Evolutionary conservation across 1,140 invertebrate species (phyloP).

Genomic region (Latrodectus geometricus): DNA sequence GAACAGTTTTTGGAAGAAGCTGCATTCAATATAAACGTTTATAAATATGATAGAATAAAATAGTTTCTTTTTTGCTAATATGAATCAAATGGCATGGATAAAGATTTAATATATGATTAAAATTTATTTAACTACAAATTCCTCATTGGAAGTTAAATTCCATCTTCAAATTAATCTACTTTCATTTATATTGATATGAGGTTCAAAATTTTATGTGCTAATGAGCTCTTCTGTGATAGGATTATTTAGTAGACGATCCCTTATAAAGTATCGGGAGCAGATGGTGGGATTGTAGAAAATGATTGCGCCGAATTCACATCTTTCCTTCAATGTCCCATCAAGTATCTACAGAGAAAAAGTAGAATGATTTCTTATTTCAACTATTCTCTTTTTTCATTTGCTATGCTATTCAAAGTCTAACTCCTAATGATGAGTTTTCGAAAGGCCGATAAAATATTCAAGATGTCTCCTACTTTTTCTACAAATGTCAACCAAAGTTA

Average conservation of each 20-base stretch:
- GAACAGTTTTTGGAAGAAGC: no score
- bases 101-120: no score
- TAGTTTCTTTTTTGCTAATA: no score
- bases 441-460: constrained; percentile 55
- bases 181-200: no score
- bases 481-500: not conserved
- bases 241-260: constrained; percentile 25
- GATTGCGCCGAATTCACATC: constrained; percentile 40
- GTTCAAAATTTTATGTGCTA: no score
- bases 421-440: constrained; percentile 46
- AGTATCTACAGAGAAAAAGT: constrained; percentile 31
- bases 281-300: constrained; percentile 44
- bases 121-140: no score
- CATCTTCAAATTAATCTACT: no score
- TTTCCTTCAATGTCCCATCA: constrained; percentile 27
- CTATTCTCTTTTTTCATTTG: constrained; percentile 38
- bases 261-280: constrained; percentile 29
- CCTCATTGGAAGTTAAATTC: no score
- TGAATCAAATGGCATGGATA: no score
- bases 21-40: no score
- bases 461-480: constrained; percentile 26
- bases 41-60: no score
- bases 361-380: constrained; percentile 50
- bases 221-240: no score
- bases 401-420: constrained; percentile 43